Percentiles rank a stretch among this genome's conserved stretches.
Conservation (phyloP, 2,797 vertebrate species). For the Kryptopterus vitreolus region DNA sequence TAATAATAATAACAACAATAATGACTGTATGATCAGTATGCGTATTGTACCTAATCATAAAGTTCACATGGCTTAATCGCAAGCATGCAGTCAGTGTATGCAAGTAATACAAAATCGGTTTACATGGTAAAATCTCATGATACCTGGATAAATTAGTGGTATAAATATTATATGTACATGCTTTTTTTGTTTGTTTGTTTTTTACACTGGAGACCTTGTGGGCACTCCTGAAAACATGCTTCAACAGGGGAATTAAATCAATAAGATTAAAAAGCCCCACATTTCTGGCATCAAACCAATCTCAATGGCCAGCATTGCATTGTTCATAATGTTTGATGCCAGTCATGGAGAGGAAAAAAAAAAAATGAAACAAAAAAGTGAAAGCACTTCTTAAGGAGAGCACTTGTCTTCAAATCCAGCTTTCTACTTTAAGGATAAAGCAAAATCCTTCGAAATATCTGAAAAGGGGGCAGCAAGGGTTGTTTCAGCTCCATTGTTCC, state of each 20-base stretch:
- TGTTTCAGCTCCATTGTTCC: constrained; percentile 6
- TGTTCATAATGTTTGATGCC: constrained; percentile 39
- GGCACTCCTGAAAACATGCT: constrained; percentile 42
- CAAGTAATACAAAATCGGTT: constrained; percentile 55
- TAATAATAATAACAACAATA: neutral
- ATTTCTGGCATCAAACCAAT: constrained; percentile 45
- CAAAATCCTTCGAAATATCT: constrained; percentile 31
- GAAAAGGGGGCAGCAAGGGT: neutral
- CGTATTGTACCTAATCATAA: constrained; percentile 30
- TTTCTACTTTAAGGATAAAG: constrained; percentile 23
- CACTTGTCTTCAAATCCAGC: constrained; percentile 21
- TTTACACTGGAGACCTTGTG: constrained; percentile 26
- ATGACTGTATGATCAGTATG: constrained; percentile 23
- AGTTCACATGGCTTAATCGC: constrained; percentile 46
- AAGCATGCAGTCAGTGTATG: constrained; percentile 54
- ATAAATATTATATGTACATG: constrained; percentile 64
- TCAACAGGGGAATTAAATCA: constrained; percentile 17
- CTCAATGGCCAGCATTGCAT: constrained; percentile 56
- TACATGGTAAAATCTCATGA: constrained; percentile 53
- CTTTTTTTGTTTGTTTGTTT: constrained; percentile 40
- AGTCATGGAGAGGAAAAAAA: neutral
- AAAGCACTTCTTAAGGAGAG: constrained; percentile 20
- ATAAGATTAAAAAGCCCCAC: neutral
- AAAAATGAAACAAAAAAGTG: constrained; percentile 5
- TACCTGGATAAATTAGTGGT: constrained; percentile 60